Evolutionary conservation across 1,140 invertebrate genomes (phyloP), one percentile per base, ranked within the genome.

Genomic region (Agraylea sexmaculata): DNA sequence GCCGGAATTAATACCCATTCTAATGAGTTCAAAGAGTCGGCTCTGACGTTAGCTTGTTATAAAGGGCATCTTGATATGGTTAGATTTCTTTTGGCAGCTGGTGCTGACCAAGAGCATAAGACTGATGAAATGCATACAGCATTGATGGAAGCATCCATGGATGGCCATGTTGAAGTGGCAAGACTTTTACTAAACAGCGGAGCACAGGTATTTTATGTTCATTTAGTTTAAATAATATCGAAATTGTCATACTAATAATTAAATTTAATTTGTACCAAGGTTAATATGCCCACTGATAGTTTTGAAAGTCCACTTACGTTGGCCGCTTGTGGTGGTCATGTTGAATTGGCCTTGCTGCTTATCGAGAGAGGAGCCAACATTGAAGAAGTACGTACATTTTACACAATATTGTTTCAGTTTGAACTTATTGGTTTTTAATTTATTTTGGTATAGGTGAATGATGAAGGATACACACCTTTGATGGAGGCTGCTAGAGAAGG

Each of bases 41-140:
- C 87, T 4, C 71, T 99, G 6, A 99, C 95, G 1, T 68, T 99
- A 33, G 94, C 94, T 17, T 94, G 93, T 59, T 98, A 98, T 58
- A 97, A 98, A 74, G 93, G 88, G 44, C 92, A 97, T 67, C 66
- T 94, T 39, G 89, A 95, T 59, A 95, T 97, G 87, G 93, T 97
- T n/a, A 75, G 89, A 40, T 93, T 92, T 60, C 71, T 99, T 42
- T 61, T 98, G 36, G 87, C 90, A 51, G 85, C 88, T 50, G 91
- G 92, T 48, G 90, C 93, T 16, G 87, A 94, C 62, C 81, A 93
- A 66, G 91, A 97, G 67, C 89, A 97, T 70, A 94, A 95, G 70
- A 95, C 93, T 1, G 93, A 99, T 64, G 95, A 99, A 68, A 96
- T 99, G 92, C 94, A 99, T 65, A 98, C 94, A 1, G 94, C 95